These are phyloP conservation scores for Vimba vimba DNA, from an alignment of 2,113 vertebrate genomes.

Conservation along the genomic window DNA sequence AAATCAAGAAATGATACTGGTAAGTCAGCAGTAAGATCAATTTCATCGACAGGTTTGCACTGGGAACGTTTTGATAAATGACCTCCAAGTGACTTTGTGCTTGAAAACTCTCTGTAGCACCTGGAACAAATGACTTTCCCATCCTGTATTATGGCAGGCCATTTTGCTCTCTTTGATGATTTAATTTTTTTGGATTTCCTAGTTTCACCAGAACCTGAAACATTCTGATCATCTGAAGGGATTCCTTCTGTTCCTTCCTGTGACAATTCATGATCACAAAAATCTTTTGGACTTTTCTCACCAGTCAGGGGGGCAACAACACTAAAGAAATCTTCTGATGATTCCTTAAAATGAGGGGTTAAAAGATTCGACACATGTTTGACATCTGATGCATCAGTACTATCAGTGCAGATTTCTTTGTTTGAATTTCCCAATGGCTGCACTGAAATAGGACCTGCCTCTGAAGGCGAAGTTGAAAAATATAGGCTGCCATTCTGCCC, in stretches of 20 bases:
- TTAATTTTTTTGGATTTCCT: slow-evolving; percentile 89
- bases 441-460: slow-evolving; percentile 32
- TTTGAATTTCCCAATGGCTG: slow-evolving; percentile 41
- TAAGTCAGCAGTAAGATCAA: slow-evolving; percentile 88
- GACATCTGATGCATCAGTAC: slow-evolving; percentile 36
- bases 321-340: slow-evolving; percentile 40
- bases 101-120: slow-evolving; percentile 96
- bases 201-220: slow-evolving; percentile 65
- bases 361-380: slow-evolving; percentile 45
- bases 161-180: slow-evolving; percentile 86
- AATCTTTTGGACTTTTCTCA: slow-evolving; percentile 42
- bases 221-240: slow-evolving; percentile 36
- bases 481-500: slow-evolving; percentile 36
- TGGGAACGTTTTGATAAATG: slow-evolving; percentile 95
- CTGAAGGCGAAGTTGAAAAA: slow-evolving; percentile 44
- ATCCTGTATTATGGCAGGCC: slow-evolving; percentile 97
- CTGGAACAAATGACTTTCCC: slow-evolving; percentile 98
- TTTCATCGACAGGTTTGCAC: slow-evolving; percentile 92
- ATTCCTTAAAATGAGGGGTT: slow-evolving; percentile 47
- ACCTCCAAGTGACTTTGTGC: slow-evolving; percentile 95
- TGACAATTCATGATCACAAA: slow-evolving; percentile 47
- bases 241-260: slow-evolving; percentile 39
- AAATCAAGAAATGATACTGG: slow-evolving; percentile 92
- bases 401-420: slow-evolving; percentile 43
- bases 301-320: slow-evolving; percentile 10